Conservation (phyloP, 2,888 invertebrate species). For the Drosophila tripunctata region DNA sequence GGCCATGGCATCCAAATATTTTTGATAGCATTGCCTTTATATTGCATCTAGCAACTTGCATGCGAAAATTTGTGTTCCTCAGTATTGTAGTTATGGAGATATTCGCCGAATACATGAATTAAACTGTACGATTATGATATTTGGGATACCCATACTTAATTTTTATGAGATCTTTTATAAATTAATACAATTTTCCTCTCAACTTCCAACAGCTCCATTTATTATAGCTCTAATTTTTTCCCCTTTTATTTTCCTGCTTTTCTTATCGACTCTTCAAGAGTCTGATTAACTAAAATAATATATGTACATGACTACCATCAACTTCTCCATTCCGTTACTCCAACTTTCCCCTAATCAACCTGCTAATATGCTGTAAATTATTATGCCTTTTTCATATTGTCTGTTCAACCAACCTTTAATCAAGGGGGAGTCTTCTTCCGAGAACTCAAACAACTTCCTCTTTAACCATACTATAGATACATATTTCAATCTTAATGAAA, state of each 20-base stretch:
- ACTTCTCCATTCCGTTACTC: not conserved
- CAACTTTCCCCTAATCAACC: not conserved
- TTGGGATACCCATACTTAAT: too few relatives aligned
- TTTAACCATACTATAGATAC: slow-evolving; percentile 41
- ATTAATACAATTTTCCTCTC: too few relatives aligned
- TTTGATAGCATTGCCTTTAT: too few relatives aligned
- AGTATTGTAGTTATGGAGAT: too few relatives aligned
- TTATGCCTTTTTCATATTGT: not conserved
- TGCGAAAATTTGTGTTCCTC: too few relatives aligned
- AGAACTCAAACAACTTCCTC: not conserved
- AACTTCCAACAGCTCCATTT: not conserved
- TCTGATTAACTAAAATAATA: not conserved
- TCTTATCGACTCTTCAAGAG: not conserved
- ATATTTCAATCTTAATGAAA: slow-evolving; percentile 80
- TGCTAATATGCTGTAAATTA: not conserved
- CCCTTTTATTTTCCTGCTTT: not conserved
- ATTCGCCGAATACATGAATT: too few relatives aligned
- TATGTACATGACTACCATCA: not conserved
- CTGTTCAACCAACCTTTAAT: not conserved
- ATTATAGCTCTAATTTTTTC: not conserved
- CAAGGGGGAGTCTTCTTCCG: too few relatives aligned
- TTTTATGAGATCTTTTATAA: too few relatives aligned
- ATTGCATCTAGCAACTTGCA: too few relatives aligned
- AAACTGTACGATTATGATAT: too few relatives aligned
- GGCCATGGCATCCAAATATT: too few relatives aligned